Conservation (phyloP, 2,113 vertebrate species). For the Gavia stellata region DNA sequence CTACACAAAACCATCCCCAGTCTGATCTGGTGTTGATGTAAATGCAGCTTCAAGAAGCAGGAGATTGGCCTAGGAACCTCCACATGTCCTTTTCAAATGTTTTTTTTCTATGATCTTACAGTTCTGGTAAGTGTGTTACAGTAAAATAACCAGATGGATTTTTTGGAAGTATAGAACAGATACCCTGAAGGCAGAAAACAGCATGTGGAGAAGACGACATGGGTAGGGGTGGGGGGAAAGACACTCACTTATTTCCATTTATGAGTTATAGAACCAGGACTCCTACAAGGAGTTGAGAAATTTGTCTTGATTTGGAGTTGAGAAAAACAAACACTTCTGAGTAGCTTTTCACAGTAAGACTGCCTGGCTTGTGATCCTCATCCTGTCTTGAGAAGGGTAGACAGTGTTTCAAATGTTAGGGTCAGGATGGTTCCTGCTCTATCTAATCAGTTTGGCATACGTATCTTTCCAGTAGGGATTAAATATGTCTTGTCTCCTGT, state of each 20-base stretch:
- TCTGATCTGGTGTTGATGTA: not conserved
- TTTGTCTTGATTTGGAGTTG: constrained; percentile 36
- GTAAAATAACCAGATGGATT: constrained; percentile 59
- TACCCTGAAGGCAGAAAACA: constrained; percentile 61
- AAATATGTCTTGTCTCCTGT: constrained; percentile 2
- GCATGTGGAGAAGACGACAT: constrained; percentile 4
- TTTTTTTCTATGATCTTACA: constrained; percentile 34
- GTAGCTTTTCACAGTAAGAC: not conserved
- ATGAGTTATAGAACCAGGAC: constrained; percentile 37
- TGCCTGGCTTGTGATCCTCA: constrained; percentile 12
- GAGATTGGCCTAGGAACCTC: constrained; percentile 40
- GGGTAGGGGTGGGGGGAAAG: not conserved
- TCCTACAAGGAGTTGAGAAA: constrained; percentile 42
- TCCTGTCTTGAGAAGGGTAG: not conserved
- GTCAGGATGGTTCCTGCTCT: not conserved
- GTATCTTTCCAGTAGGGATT: not conserved
- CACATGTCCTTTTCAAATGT: not conserved
- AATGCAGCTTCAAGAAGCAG: not conserved
- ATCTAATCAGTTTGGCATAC: not conserved
- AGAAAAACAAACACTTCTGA: constrained; percentile 36
- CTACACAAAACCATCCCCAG: not conserved
- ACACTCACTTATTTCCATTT: constrained; percentile 34
- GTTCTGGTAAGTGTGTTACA: constrained; percentile 45
- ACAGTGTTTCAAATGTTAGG: not conserved
- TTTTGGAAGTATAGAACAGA: constrained; percentile 54